Evolutionary conservation across 2,797 vertebrate species (phyloP).

Genomic region (Poecilia wingei): DNA sequence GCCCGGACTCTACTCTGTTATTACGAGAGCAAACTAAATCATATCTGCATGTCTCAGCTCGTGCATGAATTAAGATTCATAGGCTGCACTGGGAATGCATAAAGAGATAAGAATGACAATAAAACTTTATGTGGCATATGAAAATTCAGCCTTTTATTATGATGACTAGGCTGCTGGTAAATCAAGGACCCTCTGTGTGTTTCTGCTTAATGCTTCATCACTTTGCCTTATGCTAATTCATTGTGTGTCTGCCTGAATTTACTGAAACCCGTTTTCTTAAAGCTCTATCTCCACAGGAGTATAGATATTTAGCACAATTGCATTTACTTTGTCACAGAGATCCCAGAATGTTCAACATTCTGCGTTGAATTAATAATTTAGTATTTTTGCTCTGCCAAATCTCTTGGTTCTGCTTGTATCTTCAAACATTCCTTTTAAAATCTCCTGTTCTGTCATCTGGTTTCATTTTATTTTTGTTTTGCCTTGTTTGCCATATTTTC

Average conservation of each 20-base stretch:
- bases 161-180: constrained; percentile 60
- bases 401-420: constrained; percentile 8
- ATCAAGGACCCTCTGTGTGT: constrained; percentile 56
- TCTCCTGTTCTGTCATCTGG: background rate
- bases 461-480: background rate
- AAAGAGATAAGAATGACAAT: constrained; percentile 37
- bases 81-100: constrained; percentile 25
- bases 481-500: background rate
- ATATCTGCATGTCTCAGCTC: background rate
- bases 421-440: background rate
- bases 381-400: background rate
- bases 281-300: constrained; percentile 5
- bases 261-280: constrained; percentile 33
- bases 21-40: background rate
- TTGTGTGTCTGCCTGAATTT: constrained; percentile 26
- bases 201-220: constrained; percentile 39
- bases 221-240: constrained; percentile 32
- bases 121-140: constrained; percentile 61
- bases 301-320: constrained; percentile 1
- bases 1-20: background rate
- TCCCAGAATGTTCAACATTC: background rate
- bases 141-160: constrained; percentile 66
- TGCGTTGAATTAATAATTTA: background rate
- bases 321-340: background rate
- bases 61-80: constrained; percentile 33